Conservation (phyloP, 2,888 invertebrate species). For the Agrotis segetum region DNA sequence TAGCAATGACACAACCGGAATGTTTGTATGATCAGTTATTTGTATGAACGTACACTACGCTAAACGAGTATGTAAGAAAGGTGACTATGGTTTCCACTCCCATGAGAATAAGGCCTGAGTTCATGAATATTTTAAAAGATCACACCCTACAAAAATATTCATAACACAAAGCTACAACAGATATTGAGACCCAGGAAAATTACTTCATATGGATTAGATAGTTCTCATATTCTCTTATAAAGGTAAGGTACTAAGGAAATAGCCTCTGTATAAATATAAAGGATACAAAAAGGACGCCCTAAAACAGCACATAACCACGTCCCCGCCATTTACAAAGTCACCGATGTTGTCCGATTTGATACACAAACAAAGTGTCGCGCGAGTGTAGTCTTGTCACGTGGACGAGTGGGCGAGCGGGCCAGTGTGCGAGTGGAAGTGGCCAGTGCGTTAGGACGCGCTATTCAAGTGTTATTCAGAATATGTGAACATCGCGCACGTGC, state of each 20-base stretch:
- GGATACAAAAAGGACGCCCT: conserved; percentile 56
- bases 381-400: conserved; percentile 82
- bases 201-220: conserved; percentile 51
- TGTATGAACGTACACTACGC: too few species aligned
- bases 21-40: too few species aligned
- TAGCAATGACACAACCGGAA: too few species aligned
- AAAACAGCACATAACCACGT: conserved; percentile 67
- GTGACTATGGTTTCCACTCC: too few species aligned
- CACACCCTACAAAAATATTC: conserved; percentile 27
- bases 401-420: conserved; percentile 38
- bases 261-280: conserved; percentile 47
- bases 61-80: too few species aligned
- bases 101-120: too few species aligned
- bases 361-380: conserved; percentile 65
- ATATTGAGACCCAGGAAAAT: conserved; percentile 29
- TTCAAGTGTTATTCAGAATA: conserved; percentile 89
- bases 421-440: conserved; percentile 73
- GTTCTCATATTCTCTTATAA: conserved; percentile 55
- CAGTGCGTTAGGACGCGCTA: conserved; percentile 83
- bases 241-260: conserved; percentile 49
- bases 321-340: conserved; percentile 66
- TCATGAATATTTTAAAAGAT: too few species aligned
- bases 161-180: conserved; percentile 16
- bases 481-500: conserved; percentile 85
- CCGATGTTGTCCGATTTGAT: conserved; percentile 66